phyloP scores from a whole-genome alignment of 2,113 vertebrate species.

The Excalfactoria chinensis region DNA sequence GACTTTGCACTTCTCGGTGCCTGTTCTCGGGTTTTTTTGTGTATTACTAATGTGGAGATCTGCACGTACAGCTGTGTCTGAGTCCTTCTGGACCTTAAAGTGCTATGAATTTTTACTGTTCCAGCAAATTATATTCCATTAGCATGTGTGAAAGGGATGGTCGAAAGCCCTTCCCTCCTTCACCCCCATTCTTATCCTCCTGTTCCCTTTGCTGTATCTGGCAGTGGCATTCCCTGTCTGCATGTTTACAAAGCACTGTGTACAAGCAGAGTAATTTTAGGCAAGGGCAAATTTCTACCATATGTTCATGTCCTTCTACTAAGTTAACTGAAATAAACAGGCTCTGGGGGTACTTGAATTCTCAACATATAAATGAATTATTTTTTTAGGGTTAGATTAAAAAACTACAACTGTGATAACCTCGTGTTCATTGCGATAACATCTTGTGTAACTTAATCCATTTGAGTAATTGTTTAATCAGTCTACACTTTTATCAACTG shows the following conservation, averaged over 20 bases:
- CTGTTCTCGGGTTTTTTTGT: background rate
- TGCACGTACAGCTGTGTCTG: conserved; percentile 3
- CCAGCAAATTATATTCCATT: background rate
- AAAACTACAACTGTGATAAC: background rate
- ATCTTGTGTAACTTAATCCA: background rate
- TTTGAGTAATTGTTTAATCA: background rate
- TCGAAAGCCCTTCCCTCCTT: background rate
- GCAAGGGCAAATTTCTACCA: conserved; percentile 44
- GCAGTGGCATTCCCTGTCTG: conserved; percentile 11
- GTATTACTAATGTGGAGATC: background rate
- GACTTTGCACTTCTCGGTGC: conserved; percentile 13
- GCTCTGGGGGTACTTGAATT: conserved; percentile 2
- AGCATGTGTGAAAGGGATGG: background rate
- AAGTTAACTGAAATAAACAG: conserved; percentile 24
- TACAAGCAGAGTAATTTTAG: conserved; percentile 38
- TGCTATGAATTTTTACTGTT: conserved; percentile 24
- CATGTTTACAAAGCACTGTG: background rate
- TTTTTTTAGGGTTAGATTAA: background rate
- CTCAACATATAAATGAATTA: background rate
- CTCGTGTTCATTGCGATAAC: background rate
- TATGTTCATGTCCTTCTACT: conserved; percentile 39
- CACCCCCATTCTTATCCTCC: background rate
- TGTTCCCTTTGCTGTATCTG: conserved; percentile 13
- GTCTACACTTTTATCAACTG: background rate
- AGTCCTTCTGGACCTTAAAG: background rate